Evolutionary conservation across 1,140 invertebrate genomes (phyloP), one percentile per base, ranked within the genome.

Genomic region (Drosophila carrolli): DNA sequence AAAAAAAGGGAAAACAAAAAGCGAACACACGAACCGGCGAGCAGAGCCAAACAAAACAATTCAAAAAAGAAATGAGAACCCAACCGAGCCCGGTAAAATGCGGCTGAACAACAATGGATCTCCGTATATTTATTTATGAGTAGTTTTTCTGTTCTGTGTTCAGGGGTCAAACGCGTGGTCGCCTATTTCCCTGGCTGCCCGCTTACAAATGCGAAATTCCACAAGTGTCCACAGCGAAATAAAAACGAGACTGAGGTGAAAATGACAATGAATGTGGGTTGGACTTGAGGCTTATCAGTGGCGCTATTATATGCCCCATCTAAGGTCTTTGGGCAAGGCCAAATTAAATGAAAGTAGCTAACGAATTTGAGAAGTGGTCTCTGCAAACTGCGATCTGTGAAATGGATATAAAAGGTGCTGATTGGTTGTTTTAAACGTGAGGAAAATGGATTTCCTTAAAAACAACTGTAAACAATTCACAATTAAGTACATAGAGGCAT

Each of bases 61-160:
- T 82, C 59, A 67, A 27, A 66, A 51, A 23, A 57, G 41, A 75
- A 44, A 35, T 40, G 7, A 38, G 37, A 63, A 50, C 23, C 11
- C 44, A 55, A 35, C 14, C 51, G 32, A 70, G 32, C 23, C 65
- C 29, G 55, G 57, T 44, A 40, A 66, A 75, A 83, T 74, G 79
- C 75, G 74, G 57, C 60, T 44, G 57, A 54, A 59, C 55, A 82
- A 78, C 70, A 86, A 82, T 82, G 62, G 70, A 57, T 62, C 58
- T 53, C 14, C 51, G 41, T 73, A 59, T 86, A 76, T 83, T 82
- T 88, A 86, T 89, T 83, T 88, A 88, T 88, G 83, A 88, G 79
- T 89, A 88, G 83, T 83, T 83, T 83, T 83, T 67, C 43, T 61
- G 57, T 14, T 51, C 19, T n/a, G 62, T 46, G 56, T 41, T 13